Evolutionary conservation across 2,113 vertebrate genomes (phyloP), one percentile per base, ranked within the genome.

Genomic region (Otocyon megalotis): DNA sequence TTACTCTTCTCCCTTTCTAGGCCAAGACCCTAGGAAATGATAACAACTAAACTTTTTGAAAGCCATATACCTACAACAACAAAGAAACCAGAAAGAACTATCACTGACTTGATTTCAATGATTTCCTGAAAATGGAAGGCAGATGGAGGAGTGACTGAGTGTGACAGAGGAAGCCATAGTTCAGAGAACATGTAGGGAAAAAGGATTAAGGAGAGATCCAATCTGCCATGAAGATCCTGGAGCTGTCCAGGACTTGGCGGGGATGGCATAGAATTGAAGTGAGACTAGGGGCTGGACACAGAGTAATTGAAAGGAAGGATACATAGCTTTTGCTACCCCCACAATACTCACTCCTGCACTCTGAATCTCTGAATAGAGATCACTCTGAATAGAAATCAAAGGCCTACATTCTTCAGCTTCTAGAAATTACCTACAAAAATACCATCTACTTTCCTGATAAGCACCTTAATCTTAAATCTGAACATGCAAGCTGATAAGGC

Each of bases 341-440:
- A 35, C 9, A 15, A 3, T 4, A 56, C 11, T 62, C 11, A 81
- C 2, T 2, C 30, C 53, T 63, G 17, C 37, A 20, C 76, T 85
- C 43, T 90, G 71, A 85, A 69, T 88, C 56, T 79, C 63, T 60
- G 26, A 43, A 43, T 43, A 43, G 43, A 43, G 43, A 43, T 43
- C 43, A 43, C 43, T 43, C 43, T 43, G 43, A 43, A 43, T 48
- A 60, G 30, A 87, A 89, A 77, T 37, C 58, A 8, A 79, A 88
- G 37, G 30, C 16, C 81, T 93, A 17, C 2, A 56, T 19, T 69
- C 28, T 56, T 22, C 14, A 83, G 24, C 65, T 62, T 43, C 62
- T 69, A 81, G 54, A 91, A 88, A 62, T 67, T 87, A 65, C 48
- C 60, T 79, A 30, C n/a, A 74, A 74, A 77, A 76, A 86, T 93